These are phyloP conservation scores for Fratercula arctica DNA, from an alignment of 2,797 vertebrate species.

Conservation along the genomic window DNA sequence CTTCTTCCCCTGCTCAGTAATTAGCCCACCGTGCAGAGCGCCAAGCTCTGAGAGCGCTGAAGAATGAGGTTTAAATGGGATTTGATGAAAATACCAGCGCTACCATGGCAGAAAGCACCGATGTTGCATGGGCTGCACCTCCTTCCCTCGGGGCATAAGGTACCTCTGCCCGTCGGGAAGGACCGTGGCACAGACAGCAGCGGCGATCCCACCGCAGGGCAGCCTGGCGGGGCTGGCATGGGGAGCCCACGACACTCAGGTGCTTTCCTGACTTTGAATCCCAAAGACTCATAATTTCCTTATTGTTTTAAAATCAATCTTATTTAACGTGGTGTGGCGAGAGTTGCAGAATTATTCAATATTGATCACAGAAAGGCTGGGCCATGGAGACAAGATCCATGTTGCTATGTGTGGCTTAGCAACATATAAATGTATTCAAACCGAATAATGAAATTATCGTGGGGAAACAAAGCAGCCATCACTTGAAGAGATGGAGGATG, in stretches of 20 bases:
- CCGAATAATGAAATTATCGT: constrained; percentile 74
- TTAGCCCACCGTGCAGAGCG: fast-evolving
- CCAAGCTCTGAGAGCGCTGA: fast-evolving
- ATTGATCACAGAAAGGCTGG: constrained; percentile 49
- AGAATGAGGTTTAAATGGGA: neutral
- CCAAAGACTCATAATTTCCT: neutral
- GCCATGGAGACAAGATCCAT: constrained; percentile 46
- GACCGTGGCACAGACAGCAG: fast-evolving
- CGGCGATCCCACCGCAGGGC: fast-evolving
- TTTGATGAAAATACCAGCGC: neutral
- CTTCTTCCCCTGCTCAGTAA: neutral
- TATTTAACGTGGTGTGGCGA: neutral
- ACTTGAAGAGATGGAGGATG: constrained; percentile 60
- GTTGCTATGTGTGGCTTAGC: constrained; percentile 76
- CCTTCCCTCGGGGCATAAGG: neutral
- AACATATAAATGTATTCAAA: constrained; percentile 74
- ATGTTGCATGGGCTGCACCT: fast-evolving
- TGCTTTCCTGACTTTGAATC: neutral
- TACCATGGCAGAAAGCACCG: fast-evolving
- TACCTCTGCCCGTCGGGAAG: fast-evolving
- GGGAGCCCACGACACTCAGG: neutral
- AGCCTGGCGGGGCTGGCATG: too few species aligned
- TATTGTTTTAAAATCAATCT: neutral
- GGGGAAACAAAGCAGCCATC: constrained; percentile 72
- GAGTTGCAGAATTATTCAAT: constrained; percentile 1